Evolutionary conservation across 1,140 invertebrate genomes (phyloP), one percentile per base, ranked within the genome.

Genomic region (Belonocnema kinseyi): DNA sequence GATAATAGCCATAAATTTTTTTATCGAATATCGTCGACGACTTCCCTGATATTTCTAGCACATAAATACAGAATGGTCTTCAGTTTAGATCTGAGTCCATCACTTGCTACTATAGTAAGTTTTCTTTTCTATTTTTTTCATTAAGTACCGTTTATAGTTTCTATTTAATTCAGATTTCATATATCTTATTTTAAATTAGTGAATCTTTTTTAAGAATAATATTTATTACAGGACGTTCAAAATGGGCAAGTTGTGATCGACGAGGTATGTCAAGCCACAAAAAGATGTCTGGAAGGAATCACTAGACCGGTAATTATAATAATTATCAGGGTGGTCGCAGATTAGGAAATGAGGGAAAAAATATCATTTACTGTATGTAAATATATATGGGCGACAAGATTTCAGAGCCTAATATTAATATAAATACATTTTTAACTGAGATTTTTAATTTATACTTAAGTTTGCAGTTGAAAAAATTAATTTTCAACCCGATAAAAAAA

Each of bases 61-160:
- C 93, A 88, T 83, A 93, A 93, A 75, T 96, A 96, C 86, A 89
- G 94, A 76, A 92, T 96, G 78, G 95, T 95, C 26, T 96, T 95
- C 90, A 95, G 95, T 85, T 90, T 97, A 72, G 96, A 97, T 89
- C 92, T 97, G 79, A 97, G 96, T 90, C 95, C 96, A 19, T 97
- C 96, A 4, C 92, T 95, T 77, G 93, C 95, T 46, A 93, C 95
- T 83, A 94, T 96, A 70, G 95, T 91, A 82, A 89, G 86, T 94
- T 61, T 58, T 66, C 72, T 21, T 52, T 72, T 33, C 16, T 14
- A 50, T 73, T 54, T 46, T 33, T 46, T 70, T 50, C 71, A 46
- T 82, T 14, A 46, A 51, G 8, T 71, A 26, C 74, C 0, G 21
- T 21, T 40, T 72, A 61, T 73, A 52, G 54, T 12, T 13, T 33